A percentile compares a stretch with the other conserved stretches of the same genome.
Evolutionary conservation across 2,888 invertebrate genomes (phyloP).

Genomic region (Synanthedon vespiformis): DNA sequence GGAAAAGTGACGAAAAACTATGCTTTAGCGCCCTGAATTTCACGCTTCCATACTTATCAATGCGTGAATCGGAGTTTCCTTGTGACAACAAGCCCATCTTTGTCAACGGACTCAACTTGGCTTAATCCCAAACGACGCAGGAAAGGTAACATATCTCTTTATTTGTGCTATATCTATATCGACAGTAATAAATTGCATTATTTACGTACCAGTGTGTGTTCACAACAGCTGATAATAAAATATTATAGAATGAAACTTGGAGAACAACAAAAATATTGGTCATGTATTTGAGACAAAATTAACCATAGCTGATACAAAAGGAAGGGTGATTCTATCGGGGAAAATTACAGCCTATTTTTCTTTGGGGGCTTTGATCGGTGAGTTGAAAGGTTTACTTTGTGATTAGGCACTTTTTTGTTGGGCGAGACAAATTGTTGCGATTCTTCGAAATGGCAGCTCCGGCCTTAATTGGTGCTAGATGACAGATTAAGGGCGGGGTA

Average conservation of each 20-base stretch:
- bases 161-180: slow-evolving; percentile 44
- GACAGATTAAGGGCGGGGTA: slow-evolving; percentile 58
- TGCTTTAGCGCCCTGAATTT: slow-evolving; percentile 18
- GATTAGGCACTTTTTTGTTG: slow-evolving; percentile 13
- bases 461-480: slow-evolving; percentile 63
- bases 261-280: slow-evolving; percentile 7
- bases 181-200: slow-evolving; percentile 36
- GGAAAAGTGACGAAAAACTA: too few species aligned
- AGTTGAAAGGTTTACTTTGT: slow-evolving; percentile 2
- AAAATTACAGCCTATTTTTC: slow-evolving; percentile 7
- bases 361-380: not conserved
- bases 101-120: slow-evolving; percentile 49
- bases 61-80: slow-evolving; percentile 29
- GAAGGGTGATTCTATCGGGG: slow-evolving; percentile 4
- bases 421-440: slow-evolving; percentile 48
- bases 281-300: slow-evolving; percentile 6
- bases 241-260: slow-evolving; percentile 2
- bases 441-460: slow-evolving; percentile 43
- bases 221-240: slow-evolving; percentile 2
- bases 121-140: slow-evolving; percentile 50
- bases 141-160: slow-evolving; percentile 51
- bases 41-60: slow-evolving; percentile 30
- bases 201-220: slow-evolving; percentile 4
- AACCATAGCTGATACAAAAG: slow-evolving; percentile 7
- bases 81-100: slow-evolving; percentile 42